Percentiles rank a stretch among this genome's conserved stretches.
Conservation (phyloP, 2,888 invertebrate species). For the Eilema depressum region DNA sequence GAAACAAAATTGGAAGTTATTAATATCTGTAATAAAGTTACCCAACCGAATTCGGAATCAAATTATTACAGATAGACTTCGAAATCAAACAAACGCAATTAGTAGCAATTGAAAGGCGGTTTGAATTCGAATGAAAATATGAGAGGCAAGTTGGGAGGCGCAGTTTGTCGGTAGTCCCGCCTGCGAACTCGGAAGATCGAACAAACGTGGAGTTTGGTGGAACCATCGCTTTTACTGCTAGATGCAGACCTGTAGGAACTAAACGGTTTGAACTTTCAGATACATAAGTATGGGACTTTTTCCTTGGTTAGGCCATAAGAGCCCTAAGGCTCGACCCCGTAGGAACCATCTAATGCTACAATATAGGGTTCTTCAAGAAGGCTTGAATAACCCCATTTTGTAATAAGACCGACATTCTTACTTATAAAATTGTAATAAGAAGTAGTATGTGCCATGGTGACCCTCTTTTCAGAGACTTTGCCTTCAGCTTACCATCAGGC, state of each 20-base stretch:
- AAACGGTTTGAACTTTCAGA: no score
- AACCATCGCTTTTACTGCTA: neutral
- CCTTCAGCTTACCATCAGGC: no score
- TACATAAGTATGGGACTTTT: no score
- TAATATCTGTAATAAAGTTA: conserved; percentile 20
- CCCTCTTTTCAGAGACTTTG: no score
- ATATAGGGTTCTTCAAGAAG: no score
- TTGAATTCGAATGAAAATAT: conserved; percentile 20
- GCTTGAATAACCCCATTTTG: no score
- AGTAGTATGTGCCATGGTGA: no score
- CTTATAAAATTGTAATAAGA: no score
- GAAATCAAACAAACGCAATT: conserved; percentile 31
- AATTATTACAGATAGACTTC: conserved; percentile 24
- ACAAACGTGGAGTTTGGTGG: conserved; percentile 17
- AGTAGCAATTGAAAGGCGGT: conserved; percentile 22
- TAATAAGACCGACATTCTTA: no score
- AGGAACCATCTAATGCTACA: no score
- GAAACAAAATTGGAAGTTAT: conserved; percentile 3
- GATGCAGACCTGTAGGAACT: neutral
- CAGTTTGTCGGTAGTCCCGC: conserved; percentile 13
- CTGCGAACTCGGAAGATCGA: neutral
- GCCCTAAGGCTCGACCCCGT: no score
- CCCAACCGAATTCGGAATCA: conserved; percentile 17
- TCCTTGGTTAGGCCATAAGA: no score
- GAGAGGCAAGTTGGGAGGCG: conserved; percentile 15